Percentiles rank a stretch among this genome's conserved stretches.
These are phyloP conservation scores for Syndactyla subalaris DNA, from an alignment of 2,797 vertebrate species.

Conservation along the genomic window DNA sequence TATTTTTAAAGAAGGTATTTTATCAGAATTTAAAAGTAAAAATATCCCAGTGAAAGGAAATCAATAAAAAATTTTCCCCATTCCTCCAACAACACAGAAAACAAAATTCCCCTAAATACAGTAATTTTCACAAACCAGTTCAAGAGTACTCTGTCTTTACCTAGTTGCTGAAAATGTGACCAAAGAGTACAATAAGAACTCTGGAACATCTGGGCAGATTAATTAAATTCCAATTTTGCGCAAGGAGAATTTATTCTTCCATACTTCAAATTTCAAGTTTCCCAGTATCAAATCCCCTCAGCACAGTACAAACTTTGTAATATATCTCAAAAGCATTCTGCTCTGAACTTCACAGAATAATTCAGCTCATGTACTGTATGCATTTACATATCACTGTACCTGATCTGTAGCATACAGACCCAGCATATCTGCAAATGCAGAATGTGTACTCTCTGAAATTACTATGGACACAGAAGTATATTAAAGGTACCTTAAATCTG, in stretches of 20 bases:
- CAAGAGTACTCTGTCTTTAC: not conserved
- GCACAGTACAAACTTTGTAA: not conserved
- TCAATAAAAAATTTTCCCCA: not conserved
- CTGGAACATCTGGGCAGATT: not conserved
- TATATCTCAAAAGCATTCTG: not conserved
- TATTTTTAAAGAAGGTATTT: not conserved
- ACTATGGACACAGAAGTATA: rapidly evolving
- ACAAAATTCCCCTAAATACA: not conserved
- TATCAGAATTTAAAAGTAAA: not conserved
- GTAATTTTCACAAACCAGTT: not conserved
- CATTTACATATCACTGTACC: not conserved
- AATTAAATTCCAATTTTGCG: not conserved
- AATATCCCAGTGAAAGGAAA: not conserved
- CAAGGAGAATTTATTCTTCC: not conserved
- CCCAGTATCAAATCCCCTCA: not conserved
- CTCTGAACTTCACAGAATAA: not conserved
- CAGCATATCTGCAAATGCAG: not conserved
- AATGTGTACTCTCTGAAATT: not conserved
- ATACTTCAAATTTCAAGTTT: not conserved
- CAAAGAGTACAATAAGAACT: not conserved
- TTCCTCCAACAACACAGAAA: not conserved
- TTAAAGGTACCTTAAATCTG: not conserved
- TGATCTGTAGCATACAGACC: not conserved
- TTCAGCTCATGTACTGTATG: not conserved
- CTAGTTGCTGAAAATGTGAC: not conserved